phyloP scores from a whole-genome alignment of 53 echinoderm and acorn worm species.

The Paracentrotus lividus region DNA sequence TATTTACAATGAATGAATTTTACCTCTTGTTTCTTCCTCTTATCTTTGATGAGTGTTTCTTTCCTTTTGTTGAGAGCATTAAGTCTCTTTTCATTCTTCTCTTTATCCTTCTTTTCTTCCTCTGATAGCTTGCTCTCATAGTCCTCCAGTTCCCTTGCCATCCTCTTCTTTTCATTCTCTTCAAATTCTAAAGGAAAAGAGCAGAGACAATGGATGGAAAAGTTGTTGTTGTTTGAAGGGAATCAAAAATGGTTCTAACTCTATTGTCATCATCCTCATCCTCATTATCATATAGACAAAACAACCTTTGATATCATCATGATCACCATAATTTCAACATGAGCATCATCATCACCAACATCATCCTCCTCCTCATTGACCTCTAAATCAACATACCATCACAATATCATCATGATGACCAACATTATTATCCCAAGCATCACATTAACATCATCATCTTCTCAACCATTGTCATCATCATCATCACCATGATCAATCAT shows the following conservation, averaged over 20 bases:
- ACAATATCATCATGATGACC: neutral
- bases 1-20: neutral
- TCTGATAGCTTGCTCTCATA: conserved; percentile 81
- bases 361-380: conserved; percentile 36
- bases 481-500: neutral
- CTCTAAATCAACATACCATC: neutral
- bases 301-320: neutral
- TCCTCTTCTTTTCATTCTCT: conserved; percentile 78
- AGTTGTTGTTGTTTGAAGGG: neutral
- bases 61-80: conserved; percentile 92
- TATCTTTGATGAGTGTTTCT: conserved; percentile 92
- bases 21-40: conserved; percentile 92
- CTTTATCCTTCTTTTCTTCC: conserved; percentile 93
- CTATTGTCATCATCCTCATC: neutral
- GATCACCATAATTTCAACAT: conserved; percentile 3
- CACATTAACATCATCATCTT: neutral
- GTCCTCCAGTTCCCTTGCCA: conserved; percentile 81
- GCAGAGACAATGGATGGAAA: neutral
- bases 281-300: neutral
- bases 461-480: too few relatives aligned
- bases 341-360: conserved; percentile 26
- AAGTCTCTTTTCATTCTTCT: conserved; percentile 87
- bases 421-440: too few relatives aligned
- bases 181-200: conserved; percentile 79
- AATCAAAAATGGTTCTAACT: neutral